phyloP scores from a whole-genome alignment of 2,113 vertebrate species.

The Pluvialis apricaria region DNA sequence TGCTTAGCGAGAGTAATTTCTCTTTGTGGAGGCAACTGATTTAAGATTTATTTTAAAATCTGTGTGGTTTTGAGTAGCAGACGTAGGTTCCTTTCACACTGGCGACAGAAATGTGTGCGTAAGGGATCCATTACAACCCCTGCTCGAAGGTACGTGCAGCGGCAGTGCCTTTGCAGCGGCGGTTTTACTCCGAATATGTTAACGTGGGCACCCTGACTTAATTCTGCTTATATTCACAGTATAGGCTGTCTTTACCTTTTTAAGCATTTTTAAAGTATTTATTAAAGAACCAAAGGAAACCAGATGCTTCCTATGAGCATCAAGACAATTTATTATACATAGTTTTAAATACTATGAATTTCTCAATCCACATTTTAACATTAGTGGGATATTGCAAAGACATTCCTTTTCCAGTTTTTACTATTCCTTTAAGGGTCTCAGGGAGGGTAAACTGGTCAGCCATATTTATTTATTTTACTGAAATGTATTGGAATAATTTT shows the following conservation, averaged over 20 bases:
- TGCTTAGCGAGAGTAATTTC: constrained; percentile 57
- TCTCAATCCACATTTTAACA: constrained; percentile 78
- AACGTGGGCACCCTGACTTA: constrained; percentile 70
- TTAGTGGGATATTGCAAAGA: constrained; percentile 82
- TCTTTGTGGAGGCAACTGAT: constrained; percentile 78
- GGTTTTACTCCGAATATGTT: constrained; percentile 47
- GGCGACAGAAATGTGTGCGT: constrained; percentile 56
- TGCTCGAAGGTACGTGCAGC: constrained; percentile 1
- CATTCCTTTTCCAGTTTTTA: constrained; percentile 84
- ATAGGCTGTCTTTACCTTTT: constrained; percentile 88
- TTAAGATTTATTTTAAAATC: constrained; percentile 65
- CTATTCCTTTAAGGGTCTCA: constrained; percentile 85
- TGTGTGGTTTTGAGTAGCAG: constrained; percentile 75
- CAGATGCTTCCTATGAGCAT: constrained; percentile 75
- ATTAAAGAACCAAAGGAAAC: constrained; percentile 85
- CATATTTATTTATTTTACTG: constrained; percentile 84
- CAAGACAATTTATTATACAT: constrained; percentile 76
- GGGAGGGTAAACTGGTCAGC: constrained; percentile 85
- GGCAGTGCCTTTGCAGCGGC: constrained; percentile 67
- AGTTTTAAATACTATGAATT: constrained; percentile 83
- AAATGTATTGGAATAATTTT: constrained; percentile 78
- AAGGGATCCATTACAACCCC: constrained; percentile 29
- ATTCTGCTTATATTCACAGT: constrained; percentile 88
- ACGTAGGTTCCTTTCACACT: constrained; percentile 69
- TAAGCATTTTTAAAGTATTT: constrained; percentile 91